Percentiles rank a stretch among this genome's conserved stretches.
Conservation (phyloP, 2,888 invertebrate species). For the Conomelus anceps region DNA sequence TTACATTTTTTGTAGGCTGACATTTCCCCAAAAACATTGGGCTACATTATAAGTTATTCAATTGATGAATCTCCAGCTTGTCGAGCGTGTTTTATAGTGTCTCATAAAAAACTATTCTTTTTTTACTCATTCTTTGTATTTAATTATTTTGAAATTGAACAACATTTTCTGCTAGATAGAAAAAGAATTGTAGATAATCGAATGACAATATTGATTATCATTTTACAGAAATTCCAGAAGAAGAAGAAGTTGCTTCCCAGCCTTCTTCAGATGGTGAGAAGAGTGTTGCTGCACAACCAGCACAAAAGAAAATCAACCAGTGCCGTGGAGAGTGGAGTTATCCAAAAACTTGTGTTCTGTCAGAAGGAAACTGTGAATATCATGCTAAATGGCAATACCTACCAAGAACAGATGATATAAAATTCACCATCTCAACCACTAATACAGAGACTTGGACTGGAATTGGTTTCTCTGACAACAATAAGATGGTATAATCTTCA, state of each 20-base stretch:
- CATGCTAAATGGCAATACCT: slow-evolving; percentile 71
- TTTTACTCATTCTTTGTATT: no score
- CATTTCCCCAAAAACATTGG: no score
- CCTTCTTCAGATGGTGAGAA: slow-evolving; percentile 42
- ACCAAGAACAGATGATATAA: slow-evolving; percentile 61
- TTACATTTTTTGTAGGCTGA: no score
- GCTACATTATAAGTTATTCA: no score
- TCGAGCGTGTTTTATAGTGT: no score
- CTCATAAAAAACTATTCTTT: no score
- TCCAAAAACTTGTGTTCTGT: slow-evolving; percentile 60
- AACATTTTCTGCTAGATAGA: no score
- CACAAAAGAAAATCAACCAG: slow-evolving; percentile 45
- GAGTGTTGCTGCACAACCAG: slow-evolving; percentile 33
- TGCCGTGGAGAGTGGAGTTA: slow-evolving; percentile 75
- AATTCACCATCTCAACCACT: slow-evolving; percentile 71
- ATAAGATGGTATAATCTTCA: slow-evolving; percentile 61
- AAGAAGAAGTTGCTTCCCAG: slow-evolving; percentile 29
- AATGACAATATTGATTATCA: background rate
- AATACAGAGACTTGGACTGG: slow-evolving; percentile 82
- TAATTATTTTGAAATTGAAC: no score
- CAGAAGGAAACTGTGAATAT: slow-evolving; percentile 67
- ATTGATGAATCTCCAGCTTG: no score
- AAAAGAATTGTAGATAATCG: no score
- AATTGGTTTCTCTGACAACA: slow-evolving; percentile 78
- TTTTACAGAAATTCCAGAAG: background rate